A percentile compares a stretch with the other conserved stretches of the same genome.
Evolutionary conservation across 2,797 vertebrate genomes (phyloP).

Genomic region (Aplochiton taeniatus): DNA sequence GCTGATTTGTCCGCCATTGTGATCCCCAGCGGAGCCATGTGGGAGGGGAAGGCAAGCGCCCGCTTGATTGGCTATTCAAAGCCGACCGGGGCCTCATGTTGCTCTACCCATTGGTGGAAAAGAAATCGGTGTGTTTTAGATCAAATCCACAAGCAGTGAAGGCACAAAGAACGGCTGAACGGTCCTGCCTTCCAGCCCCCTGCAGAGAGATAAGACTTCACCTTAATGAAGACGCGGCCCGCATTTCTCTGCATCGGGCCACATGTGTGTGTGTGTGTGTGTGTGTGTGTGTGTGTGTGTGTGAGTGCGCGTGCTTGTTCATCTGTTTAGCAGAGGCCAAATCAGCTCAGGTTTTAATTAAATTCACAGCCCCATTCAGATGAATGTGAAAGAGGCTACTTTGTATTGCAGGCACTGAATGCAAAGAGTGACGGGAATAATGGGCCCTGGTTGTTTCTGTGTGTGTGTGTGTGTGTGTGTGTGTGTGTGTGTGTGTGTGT

Average conservation of each 20-base stretch:
- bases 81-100: too few relatives aligned
- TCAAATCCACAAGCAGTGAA: too few relatives aligned
- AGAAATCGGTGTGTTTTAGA: too few relatives aligned
- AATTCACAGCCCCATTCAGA: conserved; percentile 62
- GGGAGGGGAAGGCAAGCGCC: too few relatives aligned
- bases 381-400: conserved; percentile 61
- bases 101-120: too few relatives aligned
- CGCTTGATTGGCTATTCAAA: too few relatives aligned
- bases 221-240: conserved; percentile 11
- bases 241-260: background rate
- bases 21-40: too few relatives aligned
- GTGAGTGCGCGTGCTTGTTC: conserved; percentile 26
- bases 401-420: conserved; percentile 64
- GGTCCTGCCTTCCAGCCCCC: too few relatives aligned
- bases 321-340: conserved; percentile 66
- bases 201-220: conserved; percentile 4
- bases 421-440: conserved; percentile 49
- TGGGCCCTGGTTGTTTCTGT: conserved; percentile 41
- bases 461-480: conserved; percentile 23
- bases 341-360: conserved; percentile 72
- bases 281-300: background rate
- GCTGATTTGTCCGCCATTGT: too few relatives aligned
- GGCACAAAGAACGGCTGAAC: too few relatives aligned
- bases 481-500: conserved; percentile 22
- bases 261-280: conserved; percentile 21